Evolutionary conservation across 2,888 invertebrate species (phyloP).

Genomic region (Andrena minutula): DNA sequence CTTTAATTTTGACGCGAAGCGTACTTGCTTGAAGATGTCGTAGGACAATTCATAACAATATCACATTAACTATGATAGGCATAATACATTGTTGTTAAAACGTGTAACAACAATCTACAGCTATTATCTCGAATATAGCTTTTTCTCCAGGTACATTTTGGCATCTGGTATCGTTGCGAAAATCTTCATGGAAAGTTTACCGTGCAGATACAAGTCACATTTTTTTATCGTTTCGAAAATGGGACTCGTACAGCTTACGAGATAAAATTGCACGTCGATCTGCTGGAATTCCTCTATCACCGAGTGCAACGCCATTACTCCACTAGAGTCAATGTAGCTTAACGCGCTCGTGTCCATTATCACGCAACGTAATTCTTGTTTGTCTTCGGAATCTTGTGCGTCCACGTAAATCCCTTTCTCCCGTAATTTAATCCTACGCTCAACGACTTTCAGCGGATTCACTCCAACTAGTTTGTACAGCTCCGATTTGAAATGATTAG

Average conservation of each 20-base stretch:
- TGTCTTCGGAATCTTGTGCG: constrained; percentile 69
- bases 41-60: constrained; percentile 19
- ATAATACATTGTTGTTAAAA: constrained; percentile 12
- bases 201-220: constrained; percentile 80
- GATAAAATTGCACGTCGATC: constrained; percentile 86
- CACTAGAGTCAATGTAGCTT: constrained; percentile 89
- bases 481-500: constrained; percentile 86
- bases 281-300: constrained; percentile 86
- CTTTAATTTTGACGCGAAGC: no score
- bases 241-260: constrained; percentile 86
- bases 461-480: constrained; percentile 86
- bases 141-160: constrained; percentile 85
- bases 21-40: background rate
- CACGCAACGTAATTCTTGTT: constrained; percentile 76
- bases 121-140: constrained; percentile 66
- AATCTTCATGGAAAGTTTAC: constrained; percentile 83
- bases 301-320: constrained; percentile 86
- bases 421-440: constrained; percentile 82
- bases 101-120: background rate
- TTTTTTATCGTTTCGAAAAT: constrained; percentile 83
- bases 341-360: constrained; percentile 89
- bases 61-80: constrained; percentile 8
- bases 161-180: constrained; percentile 89
- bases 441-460: constrained; percentile 85
- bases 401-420: constrained; percentile 76